Base-by-base conservation (phyloP, 2,888 invertebrate species). In the Amiota communis region DNA sequence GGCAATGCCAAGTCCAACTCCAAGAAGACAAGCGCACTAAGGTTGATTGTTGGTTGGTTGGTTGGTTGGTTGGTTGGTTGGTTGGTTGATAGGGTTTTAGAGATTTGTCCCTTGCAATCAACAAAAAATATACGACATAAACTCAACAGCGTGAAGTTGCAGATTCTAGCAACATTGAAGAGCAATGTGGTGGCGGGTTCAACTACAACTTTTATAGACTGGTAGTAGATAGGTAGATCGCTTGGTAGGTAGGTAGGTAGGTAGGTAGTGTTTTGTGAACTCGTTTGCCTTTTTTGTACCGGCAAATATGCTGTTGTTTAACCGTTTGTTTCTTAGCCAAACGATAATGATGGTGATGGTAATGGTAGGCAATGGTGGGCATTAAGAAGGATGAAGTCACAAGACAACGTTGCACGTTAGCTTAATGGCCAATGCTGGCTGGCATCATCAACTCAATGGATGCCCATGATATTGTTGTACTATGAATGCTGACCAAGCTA, bases 211-310 rank as follows among this genome's bases (percentile, higher is more conserved):
- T n/a, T 12, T 3, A 53, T 53, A 53, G 13, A 8, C n/a, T n/a
- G n/a, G n/a, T n/a, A 6, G 4, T n/a, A 53, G n/a, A 53, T n/a
- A n/a, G 53, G 53, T n/a, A 53, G n/a, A 12, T n/a, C 53, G n/a
- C 53, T 36, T 36, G 36, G 36, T 36, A 2, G 36, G 36, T 36
- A 36, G 36, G 36, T 36, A 2, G 36, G 36, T 36, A 36, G 36
- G 36, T 36, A 36, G 36, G 36, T 36, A 36, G 6, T 36, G 36
- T 36, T 36, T 15, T 65, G 48, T 65, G 65, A 65, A 65, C 65
- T 65, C 65, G 65, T 65, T 65, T 65, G 15, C 65, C 65, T 65
- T 65, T 65, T 65, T 48, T 9, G 36, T 36, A 36, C 36, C 36
- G 36, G 36, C 36, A 36, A 36, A 36, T 36, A 36, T 36, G 36